phyloP scores from a whole-genome alignment of 1,140 invertebrate species.

The Xylocopa sonorina region DNA sequence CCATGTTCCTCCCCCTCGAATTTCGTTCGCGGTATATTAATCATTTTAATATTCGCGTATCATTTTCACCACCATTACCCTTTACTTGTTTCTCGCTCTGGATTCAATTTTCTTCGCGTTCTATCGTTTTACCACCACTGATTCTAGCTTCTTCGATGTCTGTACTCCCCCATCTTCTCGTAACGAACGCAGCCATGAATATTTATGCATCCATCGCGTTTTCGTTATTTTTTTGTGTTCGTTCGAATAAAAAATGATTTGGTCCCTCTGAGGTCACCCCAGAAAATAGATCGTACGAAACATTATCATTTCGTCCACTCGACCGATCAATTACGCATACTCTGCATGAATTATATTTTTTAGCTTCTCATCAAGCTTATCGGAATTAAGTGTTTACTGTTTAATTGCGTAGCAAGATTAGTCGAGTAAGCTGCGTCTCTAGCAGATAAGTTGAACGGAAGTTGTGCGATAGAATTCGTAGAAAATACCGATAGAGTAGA shows the following conservation, averaged over 20 bases:
- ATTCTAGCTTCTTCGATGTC: neutral
- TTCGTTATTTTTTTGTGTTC: constrained; percentile 10
- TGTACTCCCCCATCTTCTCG: neutral
- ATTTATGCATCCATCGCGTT: constrained; percentile 18
- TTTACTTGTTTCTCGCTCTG: neutral
- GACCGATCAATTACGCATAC: too few species aligned
- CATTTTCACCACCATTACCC: neutral
- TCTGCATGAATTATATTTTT: too few species aligned
- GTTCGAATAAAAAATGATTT: too few species aligned
- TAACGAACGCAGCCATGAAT: constrained; percentile 1
- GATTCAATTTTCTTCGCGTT: constrained; percentile 7
- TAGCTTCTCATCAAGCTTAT: constrained; percentile 36
- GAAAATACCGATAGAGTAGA: too few species aligned
- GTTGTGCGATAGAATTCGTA: neutral
- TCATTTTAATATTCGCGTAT: constrained; percentile 8
- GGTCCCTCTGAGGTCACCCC: too few species aligned
- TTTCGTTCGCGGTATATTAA: neutral
- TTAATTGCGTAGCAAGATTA: constrained; percentile 28
- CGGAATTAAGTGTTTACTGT: constrained; percentile 25
- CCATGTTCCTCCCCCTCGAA: neutral
- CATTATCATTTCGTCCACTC: too few species aligned
- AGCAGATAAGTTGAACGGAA: neutral
- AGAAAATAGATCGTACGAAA: too few species aligned
- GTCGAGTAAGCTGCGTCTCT: neutral
- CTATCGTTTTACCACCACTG: neutral